Evolutionary conservation across 2,113 vertebrate genomes (phyloP).

Genomic region (Rhea pennata): DNA sequence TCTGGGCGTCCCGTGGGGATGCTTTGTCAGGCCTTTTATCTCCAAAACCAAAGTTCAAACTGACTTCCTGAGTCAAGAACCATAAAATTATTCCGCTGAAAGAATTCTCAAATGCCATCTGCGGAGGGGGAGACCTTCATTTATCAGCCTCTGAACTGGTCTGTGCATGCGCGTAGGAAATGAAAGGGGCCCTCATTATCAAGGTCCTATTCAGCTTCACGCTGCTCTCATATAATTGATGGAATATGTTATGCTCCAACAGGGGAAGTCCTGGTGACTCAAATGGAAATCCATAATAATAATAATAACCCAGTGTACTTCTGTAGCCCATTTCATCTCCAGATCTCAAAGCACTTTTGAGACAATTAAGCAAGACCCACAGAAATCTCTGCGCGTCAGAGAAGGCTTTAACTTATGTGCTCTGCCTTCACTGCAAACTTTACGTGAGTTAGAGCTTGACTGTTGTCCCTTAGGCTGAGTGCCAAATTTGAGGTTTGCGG

Average conservation of each 20-base stretch:
- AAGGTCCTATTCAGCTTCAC: neutral
- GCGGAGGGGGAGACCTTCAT: conserved; percentile 21
- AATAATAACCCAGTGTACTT: neutral
- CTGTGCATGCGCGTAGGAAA: neutral
- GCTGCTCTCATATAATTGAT: neutral
- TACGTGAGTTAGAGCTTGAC: neutral
- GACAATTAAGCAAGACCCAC: neutral
- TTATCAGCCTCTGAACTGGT: conserved; percentile 23
- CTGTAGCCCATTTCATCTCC: neutral
- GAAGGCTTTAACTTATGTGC: neutral
- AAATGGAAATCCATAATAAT: neutral
- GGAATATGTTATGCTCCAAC: conserved; percentile 24
- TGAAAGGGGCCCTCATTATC: conserved; percentile 44
- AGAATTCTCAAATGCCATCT: conserved; percentile 58
- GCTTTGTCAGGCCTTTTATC: conserved; percentile 75
- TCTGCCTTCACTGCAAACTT: neutral
- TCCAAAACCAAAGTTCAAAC: conserved; percentile 74
- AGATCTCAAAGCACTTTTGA: neutral
- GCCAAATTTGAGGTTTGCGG: neutral
- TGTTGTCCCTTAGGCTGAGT: neutral
- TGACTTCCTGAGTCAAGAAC: conserved; percentile 68
- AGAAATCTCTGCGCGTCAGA: neutral
- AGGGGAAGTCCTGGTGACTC: conserved; percentile 6
- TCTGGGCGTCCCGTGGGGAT: conserved; percentile 56
- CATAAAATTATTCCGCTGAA: conserved; percentile 69